Evolutionary conservation across 1,140 invertebrate species (phyloP).

Genomic region (Drosophila santomea): DNA sequence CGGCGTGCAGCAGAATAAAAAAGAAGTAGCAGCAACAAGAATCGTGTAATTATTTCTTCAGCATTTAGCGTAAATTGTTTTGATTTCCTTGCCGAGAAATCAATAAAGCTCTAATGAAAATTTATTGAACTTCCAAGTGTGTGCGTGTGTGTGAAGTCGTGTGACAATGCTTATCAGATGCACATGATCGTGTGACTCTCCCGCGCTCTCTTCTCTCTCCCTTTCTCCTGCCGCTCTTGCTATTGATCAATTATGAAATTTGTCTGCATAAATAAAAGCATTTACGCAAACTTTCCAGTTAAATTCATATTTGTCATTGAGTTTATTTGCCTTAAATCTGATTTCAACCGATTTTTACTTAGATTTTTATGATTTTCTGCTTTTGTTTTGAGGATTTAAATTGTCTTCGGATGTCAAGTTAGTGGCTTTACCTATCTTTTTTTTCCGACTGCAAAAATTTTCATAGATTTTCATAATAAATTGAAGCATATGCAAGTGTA

Average conservation of each 20-base stretch:
- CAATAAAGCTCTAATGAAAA: constrained; percentile 71
- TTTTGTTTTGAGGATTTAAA: background rate
- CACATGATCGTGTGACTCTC: constrained; percentile 70
- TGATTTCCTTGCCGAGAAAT: constrained; percentile 74
- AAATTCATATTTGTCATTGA: background rate
- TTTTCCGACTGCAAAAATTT: too few species aligned
- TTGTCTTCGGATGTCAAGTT: too few species aligned
- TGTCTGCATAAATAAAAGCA: background rate
- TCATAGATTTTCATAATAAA: too few species aligned
- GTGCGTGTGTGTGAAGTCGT: constrained; percentile 52
- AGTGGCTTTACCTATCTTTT: too few species aligned
- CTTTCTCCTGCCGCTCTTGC: background rate
- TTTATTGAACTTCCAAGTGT: constrained; percentile 62
- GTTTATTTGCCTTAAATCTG: background rate
- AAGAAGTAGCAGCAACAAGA: constrained; percentile 17
- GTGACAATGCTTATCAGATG: constrained; percentile 77
- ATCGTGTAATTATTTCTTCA: constrained; percentile 61
- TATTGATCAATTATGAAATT: constrained; percentile 63
- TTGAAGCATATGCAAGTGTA: background rate
- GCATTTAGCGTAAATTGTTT: constrained; percentile 77
- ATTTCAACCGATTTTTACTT: background rate
- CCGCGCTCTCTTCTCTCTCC: background rate
- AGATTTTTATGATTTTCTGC: background rate
- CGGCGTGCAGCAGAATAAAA: constrained; percentile 49
- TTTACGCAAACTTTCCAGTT: background rate